Percentiles rank a stretch among this genome's conserved stretches.
Conservation (phyloP, 2,113 vertebrate genomes). For the Corapipo altera region DNA sequence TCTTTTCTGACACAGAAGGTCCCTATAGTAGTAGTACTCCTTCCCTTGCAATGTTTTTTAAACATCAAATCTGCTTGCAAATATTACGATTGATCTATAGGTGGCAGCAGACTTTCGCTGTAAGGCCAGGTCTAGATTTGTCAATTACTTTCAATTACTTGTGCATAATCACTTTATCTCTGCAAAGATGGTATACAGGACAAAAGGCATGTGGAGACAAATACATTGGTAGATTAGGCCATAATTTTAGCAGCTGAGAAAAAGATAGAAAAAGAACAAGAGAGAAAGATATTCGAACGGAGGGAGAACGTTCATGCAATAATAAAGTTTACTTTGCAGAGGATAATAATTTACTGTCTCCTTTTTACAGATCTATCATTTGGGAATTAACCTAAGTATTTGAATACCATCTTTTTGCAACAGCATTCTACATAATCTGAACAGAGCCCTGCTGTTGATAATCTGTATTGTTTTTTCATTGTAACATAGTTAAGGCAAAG, state of each 20-base stretch:
- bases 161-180: not conserved
- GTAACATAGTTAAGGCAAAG: not conserved
- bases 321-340: not conserved
- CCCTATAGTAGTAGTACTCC: not conserved
- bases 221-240: not conserved
- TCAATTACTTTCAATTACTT: slow-evolving; percentile 21
- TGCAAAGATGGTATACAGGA: not conserved
- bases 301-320: not conserved
- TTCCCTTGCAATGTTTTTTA: not conserved
- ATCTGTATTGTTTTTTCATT: not conserved
- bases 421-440: not conserved
- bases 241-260: not conserved
- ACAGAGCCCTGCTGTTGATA: not conserved
- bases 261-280: not conserved
- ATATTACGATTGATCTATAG: slow-evolving; percentile 53
- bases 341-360: not conserved
- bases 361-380: not conserved
- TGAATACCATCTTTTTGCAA: not conserved
- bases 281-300: not conserved
- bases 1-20: not conserved
- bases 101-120: slow-evolving; percentile 74
- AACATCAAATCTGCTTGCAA: not conserved
- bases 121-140: not conserved
- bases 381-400: not conserved
- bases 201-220: not conserved